phyloP scores from a whole-genome alignment of 2,888 invertebrate species.

The Meliscaeva auricollis region DNA sequence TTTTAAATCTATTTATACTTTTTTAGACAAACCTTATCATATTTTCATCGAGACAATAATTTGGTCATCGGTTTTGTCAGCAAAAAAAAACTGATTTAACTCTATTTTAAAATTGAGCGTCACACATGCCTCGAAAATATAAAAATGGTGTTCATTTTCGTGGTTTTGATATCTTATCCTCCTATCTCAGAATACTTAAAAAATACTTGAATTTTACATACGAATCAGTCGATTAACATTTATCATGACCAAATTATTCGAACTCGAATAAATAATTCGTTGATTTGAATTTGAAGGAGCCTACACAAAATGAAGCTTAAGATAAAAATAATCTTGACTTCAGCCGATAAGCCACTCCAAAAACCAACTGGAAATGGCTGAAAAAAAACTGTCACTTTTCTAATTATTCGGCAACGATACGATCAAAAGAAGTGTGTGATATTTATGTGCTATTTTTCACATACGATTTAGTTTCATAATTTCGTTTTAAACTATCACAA shows the following conservation, averaged over 20 bases:
- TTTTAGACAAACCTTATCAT: too few relatives aligned
- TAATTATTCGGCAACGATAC: background rate
- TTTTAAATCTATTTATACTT: too few relatives aligned
- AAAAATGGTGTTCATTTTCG: too few relatives aligned
- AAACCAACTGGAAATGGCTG: background rate
- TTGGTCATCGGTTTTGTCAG: too few relatives aligned
- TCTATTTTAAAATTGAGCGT: too few relatives aligned
- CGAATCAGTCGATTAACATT: background rate
- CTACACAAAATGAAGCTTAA: background rate
- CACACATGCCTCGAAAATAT: too few relatives aligned
- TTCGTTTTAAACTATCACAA: background rate
- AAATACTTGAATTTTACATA: background rate
- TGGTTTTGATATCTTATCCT: background rate
- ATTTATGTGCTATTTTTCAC: background rate
- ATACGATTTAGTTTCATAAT: background rate
- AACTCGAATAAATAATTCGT: too few relatives aligned
- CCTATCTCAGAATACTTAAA: background rate
- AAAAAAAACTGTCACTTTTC: constrained; percentile 10
- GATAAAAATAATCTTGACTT: constrained; percentile 1
- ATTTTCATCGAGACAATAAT: too few relatives aligned
- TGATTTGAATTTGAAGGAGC: background rate
- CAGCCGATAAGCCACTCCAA: background rate
- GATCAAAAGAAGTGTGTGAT: too few relatives aligned
- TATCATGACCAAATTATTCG: too few relatives aligned
- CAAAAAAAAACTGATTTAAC: too few relatives aligned